Conservation (phyloP, 2,797 vertebrate species). For the Hephaestus fuliginosus region DNA sequence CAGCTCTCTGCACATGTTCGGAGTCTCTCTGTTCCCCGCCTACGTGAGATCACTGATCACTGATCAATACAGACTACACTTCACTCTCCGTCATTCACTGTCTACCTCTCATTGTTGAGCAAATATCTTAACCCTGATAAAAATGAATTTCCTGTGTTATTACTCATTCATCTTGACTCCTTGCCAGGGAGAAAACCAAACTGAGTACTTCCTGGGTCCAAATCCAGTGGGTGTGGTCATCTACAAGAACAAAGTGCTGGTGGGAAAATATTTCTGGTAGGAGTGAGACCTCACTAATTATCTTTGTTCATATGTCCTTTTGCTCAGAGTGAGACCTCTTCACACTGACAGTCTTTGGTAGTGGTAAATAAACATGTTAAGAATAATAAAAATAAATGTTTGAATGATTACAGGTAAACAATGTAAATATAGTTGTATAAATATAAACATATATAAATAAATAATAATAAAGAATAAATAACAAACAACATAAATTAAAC, state of each 20-base stretch:
- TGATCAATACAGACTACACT: background rate
- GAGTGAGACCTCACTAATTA: constrained; percentile 57
- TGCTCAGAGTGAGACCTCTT: background rate
- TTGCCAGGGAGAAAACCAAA: constrained; percentile 92
- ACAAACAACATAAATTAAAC: too few species aligned
- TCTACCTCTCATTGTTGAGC: background rate
- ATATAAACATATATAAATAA: background rate
- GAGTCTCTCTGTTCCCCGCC: constrained; percentile 92
- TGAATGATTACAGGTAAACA: background rate
- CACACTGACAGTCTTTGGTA: background rate
- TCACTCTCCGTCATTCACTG: background rate
- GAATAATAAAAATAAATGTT: background rate
- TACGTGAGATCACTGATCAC: constrained; percentile 88
- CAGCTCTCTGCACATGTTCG: constrained; percentile 94
- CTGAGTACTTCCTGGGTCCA: constrained; percentile 93
- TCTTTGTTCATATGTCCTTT: background rate
- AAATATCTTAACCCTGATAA: too few species aligned
- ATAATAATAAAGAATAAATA: background rate
- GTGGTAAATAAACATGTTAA: too few species aligned
- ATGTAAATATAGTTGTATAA: background rate
- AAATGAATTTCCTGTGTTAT: too few species aligned
- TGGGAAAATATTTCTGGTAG: constrained; percentile 96
- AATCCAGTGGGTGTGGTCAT: constrained; percentile 91
- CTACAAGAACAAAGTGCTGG: constrained; percentile 94
- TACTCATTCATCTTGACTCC: background rate